Evolutionary conservation across 2,113 vertebrate species (phyloP).

Genomic region (Drymodes brunneopygia): DNA sequence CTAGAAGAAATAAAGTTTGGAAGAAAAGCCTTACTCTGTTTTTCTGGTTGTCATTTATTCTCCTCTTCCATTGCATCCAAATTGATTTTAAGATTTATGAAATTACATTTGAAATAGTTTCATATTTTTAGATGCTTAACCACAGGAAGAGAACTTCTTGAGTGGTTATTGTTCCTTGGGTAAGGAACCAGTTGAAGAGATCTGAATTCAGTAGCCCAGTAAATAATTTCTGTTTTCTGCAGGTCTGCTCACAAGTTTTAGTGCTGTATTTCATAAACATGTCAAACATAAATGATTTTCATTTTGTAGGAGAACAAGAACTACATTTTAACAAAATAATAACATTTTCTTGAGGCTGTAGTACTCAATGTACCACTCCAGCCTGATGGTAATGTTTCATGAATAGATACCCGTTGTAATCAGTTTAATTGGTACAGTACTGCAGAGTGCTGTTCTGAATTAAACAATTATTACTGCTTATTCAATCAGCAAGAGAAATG

Average conservation of each 20-base stretch:
- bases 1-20: not conserved
- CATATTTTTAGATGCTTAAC: not conserved
- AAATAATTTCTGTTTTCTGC: not conserved
- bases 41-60: not conserved
- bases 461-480: constrained; percentile 47
- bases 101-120: not conserved
- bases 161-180: not conserved
- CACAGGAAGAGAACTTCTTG: not conserved
- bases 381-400: constrained; percentile 20
- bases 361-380: not conserved
- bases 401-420: constrained; percentile 42
- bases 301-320: not conserved
- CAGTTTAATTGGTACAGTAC: not conserved
- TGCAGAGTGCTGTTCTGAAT: constrained; percentile 34
- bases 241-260: not conserved
- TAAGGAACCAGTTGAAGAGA: not conserved
- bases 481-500: constrained; percentile 48
- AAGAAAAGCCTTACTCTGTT: not conserved
- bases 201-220: not conserved
- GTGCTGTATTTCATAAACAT: not conserved
- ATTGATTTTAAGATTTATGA: not conserved
- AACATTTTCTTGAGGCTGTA: not conserved
- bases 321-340: constrained; percentile 31
- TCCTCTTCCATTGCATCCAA: not conserved
- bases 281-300: not conserved